Conservation (phyloP, 2,888 invertebrate species). For the Incurvaria masculella region DNA sequence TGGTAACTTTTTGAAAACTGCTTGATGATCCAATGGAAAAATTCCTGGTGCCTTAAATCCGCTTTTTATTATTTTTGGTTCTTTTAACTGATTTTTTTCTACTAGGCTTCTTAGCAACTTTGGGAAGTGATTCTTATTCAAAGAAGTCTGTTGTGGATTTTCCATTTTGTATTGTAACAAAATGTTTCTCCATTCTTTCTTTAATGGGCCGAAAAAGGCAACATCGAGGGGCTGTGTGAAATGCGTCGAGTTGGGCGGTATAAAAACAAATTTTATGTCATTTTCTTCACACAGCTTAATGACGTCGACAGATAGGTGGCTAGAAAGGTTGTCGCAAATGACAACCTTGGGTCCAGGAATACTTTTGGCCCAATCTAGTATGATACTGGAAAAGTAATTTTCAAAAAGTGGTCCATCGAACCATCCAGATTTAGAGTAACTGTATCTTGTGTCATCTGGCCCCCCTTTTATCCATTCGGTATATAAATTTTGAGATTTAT, state of each 20-base stretch:
- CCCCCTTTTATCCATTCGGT: conserved; percentile 30
- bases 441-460: conserved; percentile 26
- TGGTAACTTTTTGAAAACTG: no score
- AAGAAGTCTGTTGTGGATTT: conserved; percentile 9
- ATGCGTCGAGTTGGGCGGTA: conserved; percentile 26
- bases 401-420: conserved; percentile 25
- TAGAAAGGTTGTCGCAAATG: conserved; percentile 29
- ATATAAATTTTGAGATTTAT: conserved; percentile 30
- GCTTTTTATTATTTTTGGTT: no score
- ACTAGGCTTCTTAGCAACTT: conserved; percentile 13
- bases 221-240: conserved; percentile 27
- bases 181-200: conserved; percentile 20
- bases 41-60: no score
- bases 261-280: conserved; percentile 25
- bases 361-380: conserved; percentile 17
- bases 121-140: conserved; percentile 18
- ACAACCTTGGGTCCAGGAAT: conserved; percentile 23
- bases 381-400: conserved; percentile 22
- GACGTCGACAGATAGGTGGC: conserved; percentile 22
- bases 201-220: conserved; percentile 23
- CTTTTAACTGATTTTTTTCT: no score
- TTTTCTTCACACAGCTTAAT: conserved; percentile 23
- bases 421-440: conserved; percentile 28
- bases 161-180: conserved; percentile 17
- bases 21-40: no score